These are phyloP conservation scores for Lymantria monacha DNA, from an alignment of 2,888 invertebrate genomes.

Conservation along the genomic window DNA sequence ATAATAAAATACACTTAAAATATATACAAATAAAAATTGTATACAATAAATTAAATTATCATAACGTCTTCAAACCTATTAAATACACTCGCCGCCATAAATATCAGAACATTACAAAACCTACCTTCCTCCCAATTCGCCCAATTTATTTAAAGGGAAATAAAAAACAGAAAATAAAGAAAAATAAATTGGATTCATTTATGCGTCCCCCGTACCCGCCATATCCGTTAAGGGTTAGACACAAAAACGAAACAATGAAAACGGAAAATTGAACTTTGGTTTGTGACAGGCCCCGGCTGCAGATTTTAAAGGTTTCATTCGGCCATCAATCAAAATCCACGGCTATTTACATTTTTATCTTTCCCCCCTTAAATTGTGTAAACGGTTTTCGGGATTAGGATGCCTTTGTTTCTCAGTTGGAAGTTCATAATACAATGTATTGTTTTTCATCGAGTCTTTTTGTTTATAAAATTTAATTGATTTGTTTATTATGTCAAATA, in stretches of 20 bases:
- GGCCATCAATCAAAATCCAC: constrained; percentile 63
- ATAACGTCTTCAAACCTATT: too few species aligned
- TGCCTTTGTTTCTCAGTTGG: background rate
- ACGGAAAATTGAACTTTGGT: constrained; percentile 69
- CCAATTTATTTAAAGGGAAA: constrained; percentile 34
- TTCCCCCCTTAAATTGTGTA: constrained; percentile 38
- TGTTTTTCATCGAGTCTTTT: background rate
- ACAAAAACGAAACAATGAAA: constrained; percentile 64
- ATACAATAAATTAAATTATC: too few species aligned
- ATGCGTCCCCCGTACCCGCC: constrained; percentile 50
- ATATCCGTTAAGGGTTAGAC: constrained; percentile 58
- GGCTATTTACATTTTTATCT: constrained; percentile 40
- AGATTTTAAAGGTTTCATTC: constrained; percentile 51
- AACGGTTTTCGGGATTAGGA: constrained; percentile 8
- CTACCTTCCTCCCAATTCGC: constrained; percentile 24
- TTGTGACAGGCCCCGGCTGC: constrained; percentile 56
- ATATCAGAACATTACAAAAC: constrained; percentile 20
- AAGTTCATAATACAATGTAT: background rate
- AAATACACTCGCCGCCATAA: background rate
- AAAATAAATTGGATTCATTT: constrained; percentile 71
- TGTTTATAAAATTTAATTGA: background rate
- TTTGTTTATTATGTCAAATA: too few species aligned
- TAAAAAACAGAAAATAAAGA: constrained; percentile 52
- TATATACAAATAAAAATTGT: too few species aligned
- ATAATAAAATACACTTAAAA: too few species aligned